Conservation (phyloP, 1,140 invertebrate species). For the Megathymus violae region DNA sequence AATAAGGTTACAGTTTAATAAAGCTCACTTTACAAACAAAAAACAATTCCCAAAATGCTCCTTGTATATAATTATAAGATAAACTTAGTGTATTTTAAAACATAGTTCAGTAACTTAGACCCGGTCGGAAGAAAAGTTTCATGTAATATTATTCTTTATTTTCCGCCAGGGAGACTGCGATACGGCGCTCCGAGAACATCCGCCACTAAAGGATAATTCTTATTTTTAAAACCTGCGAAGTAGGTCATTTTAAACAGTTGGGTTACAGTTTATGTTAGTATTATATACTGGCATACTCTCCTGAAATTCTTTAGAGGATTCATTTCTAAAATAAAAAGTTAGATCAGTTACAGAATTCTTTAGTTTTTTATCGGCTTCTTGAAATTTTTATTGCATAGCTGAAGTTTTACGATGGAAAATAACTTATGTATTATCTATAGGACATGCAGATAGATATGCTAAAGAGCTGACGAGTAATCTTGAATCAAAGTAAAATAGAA, state of each 20-base stretch:
- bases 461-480: too few relatives aligned
- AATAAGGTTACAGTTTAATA: too few relatives aligned
- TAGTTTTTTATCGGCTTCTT: background rate
- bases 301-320: background rate
- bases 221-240: constrained; percentile 22
- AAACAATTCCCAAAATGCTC: background rate
- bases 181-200: constrained; percentile 5
- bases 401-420: too few relatives aligned
- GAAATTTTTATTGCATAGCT: too few relatives aligned
- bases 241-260: constrained; percentile 4
- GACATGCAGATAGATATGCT: too few relatives aligned
- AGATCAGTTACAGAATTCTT: background rate
- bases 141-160: constrained; percentile 31
- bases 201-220: constrained; percentile 14
- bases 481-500: too few relatives aligned
- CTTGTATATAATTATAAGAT: background rate
- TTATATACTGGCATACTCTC: constrained; percentile 1
- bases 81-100: constrained; percentile 12
- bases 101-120: constrained; percentile 23
- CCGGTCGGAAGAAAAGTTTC: constrained; percentile 7
- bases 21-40: too few relatives aligned
- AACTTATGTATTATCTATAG: too few relatives aligned
- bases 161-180: constrained; percentile 16
- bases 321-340: background rate
- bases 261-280: constrained; percentile 15